Evolutionary conservation across 2,113 vertebrate species (phyloP), one percentile per base, ranked within the genome.

Genomic region (Pteronura brasiliensis): DNA sequence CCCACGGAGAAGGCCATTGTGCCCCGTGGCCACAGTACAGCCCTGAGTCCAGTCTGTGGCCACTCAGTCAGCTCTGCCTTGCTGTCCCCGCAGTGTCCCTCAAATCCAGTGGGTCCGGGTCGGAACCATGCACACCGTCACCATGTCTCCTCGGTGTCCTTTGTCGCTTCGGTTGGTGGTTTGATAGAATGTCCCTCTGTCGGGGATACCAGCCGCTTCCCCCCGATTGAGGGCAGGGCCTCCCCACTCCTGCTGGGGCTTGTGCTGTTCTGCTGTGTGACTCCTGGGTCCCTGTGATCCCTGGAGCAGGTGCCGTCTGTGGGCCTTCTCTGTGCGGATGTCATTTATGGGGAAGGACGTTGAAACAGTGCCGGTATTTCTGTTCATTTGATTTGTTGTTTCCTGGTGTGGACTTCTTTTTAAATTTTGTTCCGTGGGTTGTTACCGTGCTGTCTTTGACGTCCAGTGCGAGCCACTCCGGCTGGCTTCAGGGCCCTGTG

Each of bases 21-120:
- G 42, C 63, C 44, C 1, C 12, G 1, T 4, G 25, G 67, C 65
- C 23, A 7, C 14, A 6, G 63, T 11, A 17, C n/a, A 36, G 20
- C 65, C 13, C 4, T 36, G 21, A 49, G 23, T 1, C 23, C 21
- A 8, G 15, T 23, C 47, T 7, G 0, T 13, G 5, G 3, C 49
- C 84, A 44, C 34, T 14, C 34, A 12, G 6, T 13, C 4, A 6
- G 34, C n/a, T 55, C 4, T 39, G 65, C 34, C 34, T 31, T 14
- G 13, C 25, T 17, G 44, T 71, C 85, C 84, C 47, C 1, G 5
- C 4, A 2, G 9, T 49, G 34, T 86, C 63, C 21, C n/a, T 52
- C 34, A 42, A 31, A 31, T 57, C 57, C 59, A 31, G 20, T 8
- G 10, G 39, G 15, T 21, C 57, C 10, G 15, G 59, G 29, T 44